Percentiles rank a stretch among this genome's conserved stretches.
phyloP scores from a whole-genome alignment of 2,888 invertebrate genomes.

The Leptothorax acervorum region DNA sequence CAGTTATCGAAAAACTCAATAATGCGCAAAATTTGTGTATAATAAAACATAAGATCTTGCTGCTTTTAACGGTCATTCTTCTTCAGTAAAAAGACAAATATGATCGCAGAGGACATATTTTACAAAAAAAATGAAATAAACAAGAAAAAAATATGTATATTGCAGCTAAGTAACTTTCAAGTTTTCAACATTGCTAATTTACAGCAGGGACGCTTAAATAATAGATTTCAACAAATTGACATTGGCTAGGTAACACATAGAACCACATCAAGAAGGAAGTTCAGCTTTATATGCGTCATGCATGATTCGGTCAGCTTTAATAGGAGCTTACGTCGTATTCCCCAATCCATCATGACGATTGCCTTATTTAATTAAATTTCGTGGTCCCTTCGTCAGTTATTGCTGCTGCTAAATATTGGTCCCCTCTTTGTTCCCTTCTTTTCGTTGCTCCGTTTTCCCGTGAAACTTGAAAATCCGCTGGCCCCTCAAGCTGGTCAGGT shows the following conservation, averaged over 20 bases:
- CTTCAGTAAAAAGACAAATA: slow-evolving; percentile 16
- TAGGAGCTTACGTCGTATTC: slow-evolving; percentile 89
- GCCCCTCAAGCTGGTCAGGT: slow-evolving; percentile 19
- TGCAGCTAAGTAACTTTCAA: slow-evolving; percentile 9
- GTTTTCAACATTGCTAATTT: slow-evolving; percentile 17
- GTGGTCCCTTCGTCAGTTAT: slow-evolving; percentile 47
- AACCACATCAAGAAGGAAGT: slow-evolving; percentile 21
- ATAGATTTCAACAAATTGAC: neutral
- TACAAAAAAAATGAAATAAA: slow-evolving; percentile 2
- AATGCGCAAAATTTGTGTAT: slow-evolving; percentile 7
- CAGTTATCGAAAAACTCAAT: neutral
- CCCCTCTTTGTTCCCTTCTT: slow-evolving; percentile 47
- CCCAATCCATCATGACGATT: slow-evolving; percentile 91
- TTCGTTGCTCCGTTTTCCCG: slow-evolving; percentile 42
- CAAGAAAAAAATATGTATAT: neutral
- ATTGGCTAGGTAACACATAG: slow-evolving; percentile 5
- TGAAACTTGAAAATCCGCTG: slow-evolving; percentile 26
- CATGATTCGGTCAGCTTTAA: slow-evolving; percentile 46
- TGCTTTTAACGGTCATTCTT: neutral
- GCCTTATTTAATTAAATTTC: slow-evolving; percentile 32
- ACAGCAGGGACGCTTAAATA: slow-evolving; percentile 12
- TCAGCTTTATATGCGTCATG: slow-evolving; percentile 32
- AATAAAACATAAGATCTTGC: neutral
- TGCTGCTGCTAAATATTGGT: slow-evolving; percentile 50
- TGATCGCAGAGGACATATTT: neutral